Evolutionary conservation across 1,140 invertebrate genomes (phyloP).

Genomic region (Thaumetopoea pityocampa): DNA sequence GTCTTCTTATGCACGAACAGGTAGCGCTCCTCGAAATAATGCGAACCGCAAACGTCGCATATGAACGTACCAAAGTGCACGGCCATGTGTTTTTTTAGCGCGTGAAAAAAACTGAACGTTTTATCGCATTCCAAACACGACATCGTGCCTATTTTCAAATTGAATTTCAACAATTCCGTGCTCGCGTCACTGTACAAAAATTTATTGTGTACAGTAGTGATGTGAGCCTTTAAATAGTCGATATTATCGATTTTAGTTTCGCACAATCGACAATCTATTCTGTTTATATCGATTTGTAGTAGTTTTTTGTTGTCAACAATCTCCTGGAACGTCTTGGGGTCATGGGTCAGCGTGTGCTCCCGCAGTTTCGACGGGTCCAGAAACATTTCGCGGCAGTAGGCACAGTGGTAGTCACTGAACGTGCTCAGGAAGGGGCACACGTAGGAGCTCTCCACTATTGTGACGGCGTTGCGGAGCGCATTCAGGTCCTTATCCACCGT

Average conservation of each 20-base stretch:
- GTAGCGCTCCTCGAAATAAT: constrained; percentile 20
- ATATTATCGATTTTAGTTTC: constrained; percentile 45
- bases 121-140: constrained; percentile 35
- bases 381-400: constrained; percentile 58
- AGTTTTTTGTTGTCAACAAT: constrained; percentile 51
- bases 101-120: constrained; percentile 47
- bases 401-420: constrained; percentile 59
- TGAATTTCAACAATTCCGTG: constrained; percentile 38
- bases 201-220: constrained; percentile 33
- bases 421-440: constrained; percentile 54
- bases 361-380: constrained; percentile 43
- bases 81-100: constrained; percentile 57
- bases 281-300: constrained; percentile 52
- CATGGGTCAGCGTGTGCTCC: constrained; percentile 50
- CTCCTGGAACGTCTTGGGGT: constrained; percentile 43
- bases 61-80: constrained; percentile 58
- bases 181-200: constrained; percentile 18
- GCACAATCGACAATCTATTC: constrained; percentile 58
- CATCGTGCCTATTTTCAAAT: constrained; percentile 25
- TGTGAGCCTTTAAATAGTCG: constrained; percentile 41
- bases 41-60: constrained; percentile 56
- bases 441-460: constrained; percentile 49
- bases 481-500: constrained; percentile 39
- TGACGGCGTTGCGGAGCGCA: constrained; percentile 38
- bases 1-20: constrained; percentile 13